A percentile compares a stretch with the other conserved stretches of the same genome.
Conservation (phyloP, 2,113 vertebrate genomes). For the Colinus virginianus region DNA sequence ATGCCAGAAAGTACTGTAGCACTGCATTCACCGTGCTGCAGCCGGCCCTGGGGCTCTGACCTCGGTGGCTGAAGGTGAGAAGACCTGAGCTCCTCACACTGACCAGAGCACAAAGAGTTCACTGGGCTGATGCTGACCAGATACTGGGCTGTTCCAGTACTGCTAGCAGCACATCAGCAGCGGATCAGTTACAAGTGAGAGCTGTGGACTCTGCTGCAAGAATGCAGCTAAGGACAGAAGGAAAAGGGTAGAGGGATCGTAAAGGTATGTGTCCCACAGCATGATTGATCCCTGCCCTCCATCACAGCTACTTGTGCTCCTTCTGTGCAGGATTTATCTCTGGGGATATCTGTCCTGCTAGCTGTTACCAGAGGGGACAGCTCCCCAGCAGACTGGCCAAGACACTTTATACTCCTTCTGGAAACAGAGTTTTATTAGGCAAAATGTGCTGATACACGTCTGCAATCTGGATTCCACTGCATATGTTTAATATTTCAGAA, state of each 20-base stretch:
- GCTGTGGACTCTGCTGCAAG: background rate
- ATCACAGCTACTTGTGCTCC: background rate
- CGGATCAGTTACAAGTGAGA: fast-evolving
- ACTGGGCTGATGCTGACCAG: background rate
- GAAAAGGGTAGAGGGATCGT: background rate
- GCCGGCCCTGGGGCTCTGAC: fast-evolving
- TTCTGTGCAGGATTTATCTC: background rate
- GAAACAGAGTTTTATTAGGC: slow-evolving; percentile 33
- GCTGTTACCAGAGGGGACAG: background rate
- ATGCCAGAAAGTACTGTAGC: background rate
- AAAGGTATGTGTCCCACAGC: background rate
- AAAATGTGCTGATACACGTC: background rate
- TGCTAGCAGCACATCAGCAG: fast-evolving
- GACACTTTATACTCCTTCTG: background rate
- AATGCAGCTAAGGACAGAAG: background rate
- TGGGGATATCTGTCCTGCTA: fast-evolving
- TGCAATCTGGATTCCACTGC: background rate
- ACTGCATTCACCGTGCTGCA: background rate
- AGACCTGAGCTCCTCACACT: background rate
- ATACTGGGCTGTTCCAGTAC: background rate
- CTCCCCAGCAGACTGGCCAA: background rate
- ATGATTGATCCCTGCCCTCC: background rate
- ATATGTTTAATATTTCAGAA: background rate
- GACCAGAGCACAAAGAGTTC: background rate
- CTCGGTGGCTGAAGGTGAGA: fast-evolving